phyloP scores from a whole-genome alignment of 2,888 invertebrate genomes.

The Lutraria lutraria region DNA sequence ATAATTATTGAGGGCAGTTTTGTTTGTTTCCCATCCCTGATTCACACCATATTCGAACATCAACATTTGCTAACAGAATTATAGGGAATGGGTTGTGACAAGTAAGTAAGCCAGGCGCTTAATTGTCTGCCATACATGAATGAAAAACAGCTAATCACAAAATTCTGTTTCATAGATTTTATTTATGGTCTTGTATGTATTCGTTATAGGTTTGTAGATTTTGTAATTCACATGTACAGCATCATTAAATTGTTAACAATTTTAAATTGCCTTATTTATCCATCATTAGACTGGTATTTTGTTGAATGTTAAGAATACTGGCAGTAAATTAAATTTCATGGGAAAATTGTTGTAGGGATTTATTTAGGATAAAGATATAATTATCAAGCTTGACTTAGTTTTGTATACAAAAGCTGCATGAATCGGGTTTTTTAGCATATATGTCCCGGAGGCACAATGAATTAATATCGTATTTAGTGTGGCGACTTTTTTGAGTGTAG shows the following conservation, averaged over 20 bases:
- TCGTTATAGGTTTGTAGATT: no score
- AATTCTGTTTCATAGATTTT: no score
- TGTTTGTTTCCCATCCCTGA: no score
- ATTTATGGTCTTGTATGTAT: no score
- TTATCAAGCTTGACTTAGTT: constrained; percentile 19
- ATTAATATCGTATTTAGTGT: neutral
- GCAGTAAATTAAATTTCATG: constrained; percentile 2
- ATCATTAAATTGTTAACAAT: neutral
- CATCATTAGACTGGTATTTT: neutral
- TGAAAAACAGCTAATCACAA: no score
- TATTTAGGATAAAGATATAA: neutral
- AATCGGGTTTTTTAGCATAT: neutral
- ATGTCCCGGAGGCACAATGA: neutral
- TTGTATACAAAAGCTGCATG: neutral
- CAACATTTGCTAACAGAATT: no score
- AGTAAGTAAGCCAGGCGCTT: no score
- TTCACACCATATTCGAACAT: no score
- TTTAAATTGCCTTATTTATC: constrained; percentile 21
- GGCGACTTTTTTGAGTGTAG: neutral
- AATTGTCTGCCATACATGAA: no score
- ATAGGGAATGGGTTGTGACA: no score
- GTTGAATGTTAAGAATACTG: neutral
- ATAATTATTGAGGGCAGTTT: no score
- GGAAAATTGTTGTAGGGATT: neutral
- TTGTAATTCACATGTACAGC: neutral